These are phyloP conservation scores for Brachypteracias leptosomus DNA, from an alignment of 2,113 vertebrate genomes.

Conservation along the genomic window DNA sequence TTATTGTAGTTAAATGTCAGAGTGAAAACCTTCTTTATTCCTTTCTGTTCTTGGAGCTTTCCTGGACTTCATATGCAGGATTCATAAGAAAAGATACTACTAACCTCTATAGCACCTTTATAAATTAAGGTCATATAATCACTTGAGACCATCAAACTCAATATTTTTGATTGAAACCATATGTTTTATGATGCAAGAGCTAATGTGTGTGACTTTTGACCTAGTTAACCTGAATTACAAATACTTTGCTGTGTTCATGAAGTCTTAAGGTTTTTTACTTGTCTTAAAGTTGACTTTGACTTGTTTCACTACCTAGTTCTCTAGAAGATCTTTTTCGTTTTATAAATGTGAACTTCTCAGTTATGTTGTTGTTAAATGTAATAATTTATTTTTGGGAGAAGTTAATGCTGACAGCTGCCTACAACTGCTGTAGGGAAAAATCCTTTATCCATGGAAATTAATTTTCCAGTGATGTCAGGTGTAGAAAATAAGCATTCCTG, in stretches of 20 bases:
- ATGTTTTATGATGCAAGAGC: background rate
- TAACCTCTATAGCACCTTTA: background rate
- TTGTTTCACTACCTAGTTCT: background rate
- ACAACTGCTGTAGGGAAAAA: background rate
- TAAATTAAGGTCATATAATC: background rate
- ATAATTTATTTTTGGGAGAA: background rate
- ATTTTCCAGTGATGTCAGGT: background rate
- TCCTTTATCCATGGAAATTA: background rate
- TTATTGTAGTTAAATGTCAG: slow-evolving; percentile 9
- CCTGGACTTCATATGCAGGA: background rate
- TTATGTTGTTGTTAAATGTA: background rate
- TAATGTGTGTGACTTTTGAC: background rate
- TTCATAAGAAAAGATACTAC: background rate
- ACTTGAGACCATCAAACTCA: background rate
- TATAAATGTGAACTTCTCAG: background rate
- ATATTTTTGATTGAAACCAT: background rate
- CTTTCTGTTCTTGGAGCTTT: background rate
- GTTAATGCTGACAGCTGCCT: background rate
- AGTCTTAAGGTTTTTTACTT: background rate
- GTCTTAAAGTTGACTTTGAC: background rate
- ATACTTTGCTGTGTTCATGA: background rate
- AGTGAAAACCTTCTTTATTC: background rate
- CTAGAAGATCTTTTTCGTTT: background rate
- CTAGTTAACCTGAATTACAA: background rate
- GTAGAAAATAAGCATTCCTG: background rate